Base-by-base conservation (phyloP, 2,113 vertebrate species). In the Brachyhypopomus gauderio region DNA sequence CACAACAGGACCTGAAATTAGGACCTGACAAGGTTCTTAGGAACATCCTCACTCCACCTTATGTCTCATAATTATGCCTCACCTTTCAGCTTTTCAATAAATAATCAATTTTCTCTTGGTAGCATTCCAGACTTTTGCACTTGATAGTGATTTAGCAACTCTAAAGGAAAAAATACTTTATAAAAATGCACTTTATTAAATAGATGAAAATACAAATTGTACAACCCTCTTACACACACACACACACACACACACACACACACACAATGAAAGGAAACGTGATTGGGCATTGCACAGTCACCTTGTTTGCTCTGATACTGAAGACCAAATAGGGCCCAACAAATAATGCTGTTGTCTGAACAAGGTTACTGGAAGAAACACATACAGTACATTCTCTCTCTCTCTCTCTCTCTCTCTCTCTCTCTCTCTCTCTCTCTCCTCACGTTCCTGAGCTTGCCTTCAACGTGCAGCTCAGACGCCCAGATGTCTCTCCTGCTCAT, bases 101-200 rank as follows among this genome's bases (percentile, higher is more conserved):
- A 64, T 3, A 14, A 22, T 27, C 30, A 3, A 30, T 45, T 75
- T 5, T 48, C 84, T 70, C 82, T 80, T 82, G 48, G 80, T 76
- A 58, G 74, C 72, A 71, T 85, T 86, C 73, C 71, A 59, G 86
- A 76, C 81, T 59, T 75, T 41, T 56, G 17, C 77, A 25, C 5
- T 77, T 88, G 85, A 87, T 86, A 89, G 86, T 84, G 85, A 90
- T 88, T 71, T 85, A 84, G 78, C 88, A 58, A 78, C 78, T 89
- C 56, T 64, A 85, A 83, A 79, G 9, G 7, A 55, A 56, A 25
- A 86, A 59, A 67, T 4, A 41, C 88, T 89, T 86, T 82, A 85
- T 82, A 86, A 22, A 63, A n/a, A 25, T 23, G 27, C 56, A 59
- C 56, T 2, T 45, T 45, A 45, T 45, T 45, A 45, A 45, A 45